Evolutionary conservation across 1,140 invertebrate genomes (phyloP).

Genomic region (Nymphalis io): DNA sequence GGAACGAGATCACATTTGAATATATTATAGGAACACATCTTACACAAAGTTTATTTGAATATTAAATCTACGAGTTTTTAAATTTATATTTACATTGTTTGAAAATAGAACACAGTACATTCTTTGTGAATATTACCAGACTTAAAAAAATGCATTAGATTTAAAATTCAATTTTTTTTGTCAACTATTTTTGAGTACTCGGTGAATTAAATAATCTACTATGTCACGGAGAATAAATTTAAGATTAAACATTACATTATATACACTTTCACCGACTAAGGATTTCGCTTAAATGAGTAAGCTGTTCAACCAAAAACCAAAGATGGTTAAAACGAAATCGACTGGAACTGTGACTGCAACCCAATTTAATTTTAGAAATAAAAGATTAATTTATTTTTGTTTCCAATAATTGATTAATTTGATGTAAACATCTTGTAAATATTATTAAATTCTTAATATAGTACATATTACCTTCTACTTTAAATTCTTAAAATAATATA

Average conservation of each 20-base stretch:
- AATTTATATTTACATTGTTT: neutral
- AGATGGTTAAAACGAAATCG: constrained; percentile 1
- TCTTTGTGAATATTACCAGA: no score
- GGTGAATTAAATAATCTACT: neutral
- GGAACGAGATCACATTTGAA: constrained; percentile 41
- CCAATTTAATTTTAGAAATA: neutral
- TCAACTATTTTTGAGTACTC: neutral
- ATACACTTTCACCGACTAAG: neutral
- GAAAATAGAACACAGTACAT: neutral
- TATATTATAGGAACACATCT: constrained; percentile 20
- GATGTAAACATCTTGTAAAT: neutral
- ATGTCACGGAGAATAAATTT: neutral
- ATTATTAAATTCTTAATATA: no score
- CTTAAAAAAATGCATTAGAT: no score
- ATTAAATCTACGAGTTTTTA: neutral
- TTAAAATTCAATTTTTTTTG: neutral
- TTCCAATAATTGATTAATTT: neutral
- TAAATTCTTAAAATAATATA: no score
- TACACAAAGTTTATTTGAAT: constrained; percentile 7
- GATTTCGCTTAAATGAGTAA: neutral
- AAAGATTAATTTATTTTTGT: neutral
- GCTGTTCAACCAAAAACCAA: constrained; percentile 5
- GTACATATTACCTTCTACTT: no score
- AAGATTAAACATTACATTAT: neutral
- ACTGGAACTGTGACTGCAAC: constrained; percentile 2